These are phyloP conservation scores for Platycnemis pennipes DNA, from an alignment of 2,888 invertebrate genomes.

Conservation along the genomic window DNA sequence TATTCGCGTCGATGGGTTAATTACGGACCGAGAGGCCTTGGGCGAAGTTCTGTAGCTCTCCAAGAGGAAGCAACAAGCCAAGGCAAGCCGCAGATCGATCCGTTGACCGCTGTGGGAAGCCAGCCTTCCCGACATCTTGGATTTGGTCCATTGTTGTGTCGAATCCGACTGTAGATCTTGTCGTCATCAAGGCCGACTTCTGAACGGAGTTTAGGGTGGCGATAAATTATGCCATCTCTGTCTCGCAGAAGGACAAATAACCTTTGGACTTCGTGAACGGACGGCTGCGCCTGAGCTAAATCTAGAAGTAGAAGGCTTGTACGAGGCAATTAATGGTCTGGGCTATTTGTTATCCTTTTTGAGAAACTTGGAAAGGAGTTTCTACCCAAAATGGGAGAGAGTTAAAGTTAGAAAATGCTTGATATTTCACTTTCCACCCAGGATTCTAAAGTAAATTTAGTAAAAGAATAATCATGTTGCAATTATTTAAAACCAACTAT, in stretches of 20 bases:
- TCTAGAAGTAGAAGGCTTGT: too few relatives aligned
- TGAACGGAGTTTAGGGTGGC: background rate
- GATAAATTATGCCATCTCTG: background rate
- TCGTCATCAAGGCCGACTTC: background rate
- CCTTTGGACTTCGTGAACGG: too few relatives aligned
- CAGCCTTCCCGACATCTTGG: background rate
- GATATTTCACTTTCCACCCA: too few relatives aligned
- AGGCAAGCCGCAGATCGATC: background rate
- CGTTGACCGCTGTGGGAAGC: background rate
- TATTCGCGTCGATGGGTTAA: background rate
- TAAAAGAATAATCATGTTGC: too few relatives aligned
- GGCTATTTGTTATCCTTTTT: too few relatives aligned
- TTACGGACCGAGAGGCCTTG: background rate
- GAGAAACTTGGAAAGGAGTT: too few relatives aligned
- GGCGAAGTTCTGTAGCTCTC: background rate
- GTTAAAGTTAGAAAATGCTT: too few relatives aligned
- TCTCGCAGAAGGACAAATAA: background rate
- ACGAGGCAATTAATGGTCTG: too few relatives aligned
- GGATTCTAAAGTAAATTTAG: too few relatives aligned
- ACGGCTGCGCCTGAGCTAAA: too few relatives aligned
- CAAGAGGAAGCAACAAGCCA: background rate
- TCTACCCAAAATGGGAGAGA: too few relatives aligned
- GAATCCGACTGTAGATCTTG: background rate
- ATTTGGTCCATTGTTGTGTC: conserved; percentile 24
- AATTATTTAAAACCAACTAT: too few relatives aligned